A percentile compares a stretch with the other conserved stretches of the same genome.
Evolutionary conservation across 1,140 invertebrate genomes (phyloP).

Genomic region (Atta colombica): DNA sequence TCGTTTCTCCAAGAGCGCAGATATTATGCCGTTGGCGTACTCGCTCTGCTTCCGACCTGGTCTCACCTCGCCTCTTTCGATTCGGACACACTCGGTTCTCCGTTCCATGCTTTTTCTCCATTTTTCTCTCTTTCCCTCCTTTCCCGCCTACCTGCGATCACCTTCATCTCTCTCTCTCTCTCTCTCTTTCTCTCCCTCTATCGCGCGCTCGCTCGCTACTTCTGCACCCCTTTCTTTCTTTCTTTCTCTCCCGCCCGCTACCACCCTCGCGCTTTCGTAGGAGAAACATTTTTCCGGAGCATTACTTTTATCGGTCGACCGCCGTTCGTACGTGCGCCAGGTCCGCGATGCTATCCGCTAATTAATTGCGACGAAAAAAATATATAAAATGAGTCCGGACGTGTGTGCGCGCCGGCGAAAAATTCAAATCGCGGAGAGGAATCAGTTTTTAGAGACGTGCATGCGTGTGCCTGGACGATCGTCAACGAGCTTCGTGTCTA

Average conservation of each 20-base stretch:
- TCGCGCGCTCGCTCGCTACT: too few species aligned
- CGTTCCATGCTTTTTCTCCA: conserved; percentile 51
- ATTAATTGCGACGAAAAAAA: conserved; percentile 71
- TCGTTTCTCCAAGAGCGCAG: conserved; percentile 63
- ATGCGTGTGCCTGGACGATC: conserved; percentile 50
- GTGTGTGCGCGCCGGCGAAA: conserved; percentile 11
- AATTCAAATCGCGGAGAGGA: conserved; percentile 68
- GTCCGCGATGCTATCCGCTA: conserved; percentile 72
- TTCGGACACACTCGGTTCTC: conserved; percentile 54
- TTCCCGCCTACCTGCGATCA: not conserved
- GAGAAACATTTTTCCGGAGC: conserved; percentile 75
- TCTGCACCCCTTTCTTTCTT: not conserved
- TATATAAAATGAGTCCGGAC: conserved; percentile 23
- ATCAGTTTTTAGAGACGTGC: conserved; percentile 66
- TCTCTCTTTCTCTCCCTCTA: too few species aligned
- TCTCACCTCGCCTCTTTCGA: conserved; percentile 46
- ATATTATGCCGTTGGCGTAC: conserved; percentile 70
- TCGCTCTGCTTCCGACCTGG: conserved; percentile 49
- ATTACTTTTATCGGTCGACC: conserved; percentile 74
- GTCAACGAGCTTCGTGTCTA: conserved; percentile 59
- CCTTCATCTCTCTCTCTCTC: not conserved
- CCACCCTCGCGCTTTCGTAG: conserved; percentile 24
- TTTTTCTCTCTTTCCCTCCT: conserved; percentile 24
- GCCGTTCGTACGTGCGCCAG: conserved; percentile 66
- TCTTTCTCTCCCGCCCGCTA: not conserved